Percentiles rank a stretch among this genome's conserved stretches.
Conservation (phyloP, 1,140 invertebrate genomes). For the Macrosteles quadrilineatus region DNA sequence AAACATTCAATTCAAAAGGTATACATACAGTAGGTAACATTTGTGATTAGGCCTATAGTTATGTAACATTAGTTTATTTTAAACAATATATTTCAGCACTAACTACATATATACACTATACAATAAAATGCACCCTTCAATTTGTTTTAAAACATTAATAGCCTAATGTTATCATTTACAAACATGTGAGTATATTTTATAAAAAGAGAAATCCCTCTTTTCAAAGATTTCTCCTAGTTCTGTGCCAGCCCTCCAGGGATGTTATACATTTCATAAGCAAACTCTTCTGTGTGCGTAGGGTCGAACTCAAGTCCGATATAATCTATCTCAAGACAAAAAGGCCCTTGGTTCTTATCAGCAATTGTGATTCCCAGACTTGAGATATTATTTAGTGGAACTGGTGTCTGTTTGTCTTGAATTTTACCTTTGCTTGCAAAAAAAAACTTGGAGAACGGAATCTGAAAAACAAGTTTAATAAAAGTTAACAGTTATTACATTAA, state of each 20-base stretch:
- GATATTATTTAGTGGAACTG: slow-evolving; percentile 61
- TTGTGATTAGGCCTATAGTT: too few species aligned
- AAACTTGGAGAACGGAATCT: slow-evolving; percentile 97
- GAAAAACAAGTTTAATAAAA: too few species aligned
- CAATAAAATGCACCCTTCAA: neutral
- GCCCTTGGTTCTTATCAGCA: slow-evolving; percentile 73
- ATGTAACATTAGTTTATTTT: too few species aligned
- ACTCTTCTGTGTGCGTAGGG: slow-evolving; percentile 72
- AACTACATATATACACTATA: too few species aligned
- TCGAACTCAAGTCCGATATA: slow-evolving; percentile 85
- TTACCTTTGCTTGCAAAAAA: slow-evolving; percentile 78
- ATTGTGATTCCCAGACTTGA: slow-evolving; percentile 79
- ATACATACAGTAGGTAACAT: too few species aligned
- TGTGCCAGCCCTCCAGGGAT: slow-evolving; percentile 31
- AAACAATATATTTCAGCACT: too few species aligned
- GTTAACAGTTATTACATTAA: too few species aligned
- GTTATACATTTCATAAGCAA: slow-evolving; percentile 90
- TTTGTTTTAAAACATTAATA: neutral
- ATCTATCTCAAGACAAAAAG: slow-evolving; percentile 91
- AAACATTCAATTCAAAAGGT: too few species aligned
- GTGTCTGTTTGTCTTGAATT: slow-evolving; percentile 79
- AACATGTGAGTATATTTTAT: too few species aligned
- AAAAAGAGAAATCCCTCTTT: too few species aligned
- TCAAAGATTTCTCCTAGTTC: too few species aligned
- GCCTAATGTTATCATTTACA: neutral